Evolutionary conservation across 2,113 vertebrate species (phyloP), one percentile per base, ranked within the genome.

Genomic region (Pollimyrus isidori): DNA sequence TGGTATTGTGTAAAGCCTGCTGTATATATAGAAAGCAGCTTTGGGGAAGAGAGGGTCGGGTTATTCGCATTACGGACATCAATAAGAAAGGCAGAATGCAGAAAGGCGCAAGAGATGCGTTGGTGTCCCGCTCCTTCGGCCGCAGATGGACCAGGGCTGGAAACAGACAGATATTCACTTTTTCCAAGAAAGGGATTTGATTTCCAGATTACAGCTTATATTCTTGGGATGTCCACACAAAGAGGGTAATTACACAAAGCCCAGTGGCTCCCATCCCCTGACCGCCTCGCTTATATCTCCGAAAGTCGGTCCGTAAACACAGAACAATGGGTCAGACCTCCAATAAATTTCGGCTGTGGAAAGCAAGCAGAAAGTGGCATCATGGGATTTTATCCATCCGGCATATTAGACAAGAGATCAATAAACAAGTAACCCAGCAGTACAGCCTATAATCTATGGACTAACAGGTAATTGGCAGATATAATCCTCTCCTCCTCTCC

Each of bases 331-430:
- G 91, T 93, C 93, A 93, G 90, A 92, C 92, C 95, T 96, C 94
- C 95, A 97, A 96, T 95, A 96, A 96, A 96, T 95, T 96, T 96
- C 92, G 92, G 95, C 95, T 93, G 92, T 56, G 50, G 30, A 87
- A 65, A 90, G 91, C 39, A 89, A 92, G 90, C 91, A 92, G 86
- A 92, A 65, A 89, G 92, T 91, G 95, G 94, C 92, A 94, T 94
- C 96, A 90, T 90, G 95, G 96, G 96, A 97, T 96, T 96, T 96
- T 89, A 83, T 84, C 94, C 92, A 93, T 87, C 91, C 95, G 96
- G 96, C 95, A 95, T 96, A 96, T 95, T 96, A 96, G 94, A 96
- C 93, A 95, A 94, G 93, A 97, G 97, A 98, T 98, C 96, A 95
- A 98, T 98, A 97, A 93, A 93, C 91, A 93, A 96, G 95, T 96